Evolutionary conservation across 2,113 vertebrate genomes (phyloP).

Genomic region (Gnathonemus echidnorhynchus): DNA sequence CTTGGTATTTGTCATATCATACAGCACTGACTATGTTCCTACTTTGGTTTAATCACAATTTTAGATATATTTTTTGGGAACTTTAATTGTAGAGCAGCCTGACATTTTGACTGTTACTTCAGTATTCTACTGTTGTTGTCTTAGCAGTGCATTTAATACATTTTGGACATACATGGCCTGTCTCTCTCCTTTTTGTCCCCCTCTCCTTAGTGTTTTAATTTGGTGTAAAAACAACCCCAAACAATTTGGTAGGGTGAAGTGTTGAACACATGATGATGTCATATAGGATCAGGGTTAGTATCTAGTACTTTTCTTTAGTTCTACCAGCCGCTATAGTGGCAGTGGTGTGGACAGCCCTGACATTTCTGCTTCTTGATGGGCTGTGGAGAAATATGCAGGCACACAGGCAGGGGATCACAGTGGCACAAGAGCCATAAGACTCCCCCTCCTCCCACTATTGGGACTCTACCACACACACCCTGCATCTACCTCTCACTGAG

Average conservation of each 20-base stretch:
- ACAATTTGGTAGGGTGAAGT: neutral
- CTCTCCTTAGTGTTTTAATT: neutral
- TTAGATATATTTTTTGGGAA: neutral
- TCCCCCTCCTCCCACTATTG: neutral
- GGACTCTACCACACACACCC: slow-evolving; percentile 34
- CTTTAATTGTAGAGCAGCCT: neutral
- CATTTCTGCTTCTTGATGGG: neutral
- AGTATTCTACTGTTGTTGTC: neutral
- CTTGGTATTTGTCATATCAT: neutral
- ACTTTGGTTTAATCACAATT: neutral
- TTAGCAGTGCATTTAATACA: slow-evolving; percentile 1
- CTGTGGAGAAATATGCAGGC: neutral
- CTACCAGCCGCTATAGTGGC: neutral
- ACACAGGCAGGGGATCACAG: neutral
- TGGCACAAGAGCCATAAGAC: neutral
- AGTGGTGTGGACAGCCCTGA: neutral
- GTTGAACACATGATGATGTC: neutral
- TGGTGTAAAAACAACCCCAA: neutral
- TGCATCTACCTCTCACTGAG: slow-evolving; percentile 11
- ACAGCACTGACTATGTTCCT: neutral
- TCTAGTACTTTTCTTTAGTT: neutral
- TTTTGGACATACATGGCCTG: neutral
- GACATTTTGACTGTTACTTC: neutral
- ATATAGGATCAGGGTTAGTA: neutral
- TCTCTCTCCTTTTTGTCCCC: neutral